These are phyloP conservation scores for Acanthopagrus latus DNA, from an alignment of 2,797 vertebrate genomes.

Conservation along the genomic window DNA sequence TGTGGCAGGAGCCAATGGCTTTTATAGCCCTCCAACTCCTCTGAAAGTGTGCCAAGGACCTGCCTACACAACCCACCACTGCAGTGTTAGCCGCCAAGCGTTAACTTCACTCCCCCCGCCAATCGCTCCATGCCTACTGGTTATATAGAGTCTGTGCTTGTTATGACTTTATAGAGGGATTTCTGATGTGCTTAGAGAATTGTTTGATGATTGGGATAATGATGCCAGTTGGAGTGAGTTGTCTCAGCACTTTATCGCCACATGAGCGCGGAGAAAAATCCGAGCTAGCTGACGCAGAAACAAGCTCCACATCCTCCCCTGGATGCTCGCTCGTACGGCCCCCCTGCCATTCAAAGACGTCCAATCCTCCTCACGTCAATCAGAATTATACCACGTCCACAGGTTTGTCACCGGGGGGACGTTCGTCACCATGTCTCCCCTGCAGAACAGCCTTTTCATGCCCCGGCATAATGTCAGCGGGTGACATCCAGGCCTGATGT, in stretches of 20 bases:
- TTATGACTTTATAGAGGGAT: conserved; percentile 82
- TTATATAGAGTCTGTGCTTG: conserved; percentile 82
- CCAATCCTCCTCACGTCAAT: conserved; percentile 76
- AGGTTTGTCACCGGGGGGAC: conserved; percentile 79
- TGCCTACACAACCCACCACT: conserved; percentile 72
- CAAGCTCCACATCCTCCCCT: conserved; percentile 30
- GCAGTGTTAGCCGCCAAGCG: conserved; percentile 72
- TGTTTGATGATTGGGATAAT: conserved; percentile 85
- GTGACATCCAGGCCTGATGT: conserved; percentile 96
- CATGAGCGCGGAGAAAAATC: conserved; percentile 47
- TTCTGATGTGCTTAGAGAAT: conserved; percentile 82
- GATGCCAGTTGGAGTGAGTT: conserved; percentile 76
- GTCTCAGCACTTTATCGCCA: conserved; percentile 76
- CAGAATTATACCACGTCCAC: conserved; percentile 78
- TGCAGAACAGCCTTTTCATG: conserved; percentile 93
- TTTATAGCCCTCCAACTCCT: conserved; percentile 84
- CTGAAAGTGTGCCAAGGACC: conserved; percentile 86
- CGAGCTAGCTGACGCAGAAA: conserved; percentile 37
- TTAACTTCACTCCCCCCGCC: conserved; percentile 73
- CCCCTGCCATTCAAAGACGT: conserved; percentile 74
- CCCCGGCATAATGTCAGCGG: conserved; percentile 93
- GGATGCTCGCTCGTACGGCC: conserved; percentile 16
- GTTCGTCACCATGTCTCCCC: conserved; percentile 82
- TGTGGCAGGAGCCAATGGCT: conserved; percentile 85
- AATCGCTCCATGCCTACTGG: conserved; percentile 73